Evolutionary conservation across 2,888 invertebrate species (phyloP), one percentile per base, ranked within the genome.

Genomic region (Erebia palarica): DNA sequence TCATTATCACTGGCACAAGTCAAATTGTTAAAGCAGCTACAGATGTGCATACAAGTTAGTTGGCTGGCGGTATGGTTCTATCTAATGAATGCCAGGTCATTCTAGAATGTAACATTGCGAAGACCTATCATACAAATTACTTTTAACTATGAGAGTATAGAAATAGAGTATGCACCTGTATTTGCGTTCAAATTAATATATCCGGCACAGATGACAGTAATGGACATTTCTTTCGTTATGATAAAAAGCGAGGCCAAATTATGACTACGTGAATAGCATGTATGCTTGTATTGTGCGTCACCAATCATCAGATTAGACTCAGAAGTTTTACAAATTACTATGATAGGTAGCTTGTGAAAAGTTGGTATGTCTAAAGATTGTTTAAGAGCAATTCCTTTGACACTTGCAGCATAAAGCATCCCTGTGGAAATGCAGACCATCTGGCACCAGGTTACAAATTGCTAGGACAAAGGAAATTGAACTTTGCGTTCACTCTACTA

Each of bases 391-490:
- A 67, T 67, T 67, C 59, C 67, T 65, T 67, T 67, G 59, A 59
- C 67, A 67, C 67, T 67, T 67, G 58, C 49, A 67, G 58, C 47
- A 59, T 47, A 67, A 59, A 59, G 67, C 59, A 61, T 66, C 51
- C 64, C 68, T 59, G 58, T 71, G 68, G 65, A 58, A 60, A 70
- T 61, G 75, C 73, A 78, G 78, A 80, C 79, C 80, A 80, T 78
- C 77, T 80, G 80, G 80, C 78, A 76, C 75, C 79, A 70, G 75
- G 42, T 74, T 77, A 76, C 57, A 61, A 70, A 53, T 47, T 18
- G 11, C 53, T n/a, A 36, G 36, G 1, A 7, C 16, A 27, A n/a
- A 16, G 27, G 18, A n/a, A 65, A n/a, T 47, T 44, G 53, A n/a
- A 27, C 49, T 53, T 55, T 65, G 53, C 11, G 2, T 0, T 0